phyloP scores from a whole-genome alignment of 2,888 invertebrate species.

The Punctoribates punctum region DNA sequence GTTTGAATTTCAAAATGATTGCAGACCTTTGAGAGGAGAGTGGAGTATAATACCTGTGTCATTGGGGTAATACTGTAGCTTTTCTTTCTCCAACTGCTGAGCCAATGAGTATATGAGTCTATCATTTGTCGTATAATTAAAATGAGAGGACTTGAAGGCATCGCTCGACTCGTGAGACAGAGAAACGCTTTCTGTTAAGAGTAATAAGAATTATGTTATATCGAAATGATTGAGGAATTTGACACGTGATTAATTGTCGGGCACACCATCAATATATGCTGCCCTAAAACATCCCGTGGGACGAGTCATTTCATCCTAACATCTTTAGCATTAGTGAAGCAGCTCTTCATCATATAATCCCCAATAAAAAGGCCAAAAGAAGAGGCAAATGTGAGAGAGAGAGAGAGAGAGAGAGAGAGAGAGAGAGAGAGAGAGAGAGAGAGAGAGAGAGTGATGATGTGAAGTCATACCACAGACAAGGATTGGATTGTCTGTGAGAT shows the following conservation, averaged over 20 bases:
- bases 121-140: constrained; percentile 23
- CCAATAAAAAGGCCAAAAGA: constrained; percentile 24
- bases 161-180: constrained; percentile 21
- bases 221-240: constrained; percentile 23
- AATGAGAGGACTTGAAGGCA: constrained; percentile 2
- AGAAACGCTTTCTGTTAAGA: constrained; percentile 22
- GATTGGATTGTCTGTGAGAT: constrained; percentile 22
- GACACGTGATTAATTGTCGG: constrained; percentile 22
- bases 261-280: neutral
- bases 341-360: constrained; percentile 28
- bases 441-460: constrained; percentile 11
- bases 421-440: no score
- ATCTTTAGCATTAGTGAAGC: constrained; percentile 18
- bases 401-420: neutral
- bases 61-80: constrained; percentile 11
- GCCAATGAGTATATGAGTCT: constrained; percentile 12
- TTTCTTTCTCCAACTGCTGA: neutral
- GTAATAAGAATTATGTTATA: constrained; percentile 32
- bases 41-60: neutral
- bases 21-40: constrained; percentile 8
- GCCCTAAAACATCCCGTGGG: constrained; percentile 23
- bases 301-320: constrained; percentile 16
- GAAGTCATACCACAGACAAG: constrained; percentile 28
- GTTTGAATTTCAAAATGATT: neutral
- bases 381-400: neutral